A percentile compares a stretch with the other conserved stretches of the same genome.
phyloP scores from a whole-genome alignment of 2,888 invertebrate genomes.

The Pollenia griseotomentosa region DNA sequence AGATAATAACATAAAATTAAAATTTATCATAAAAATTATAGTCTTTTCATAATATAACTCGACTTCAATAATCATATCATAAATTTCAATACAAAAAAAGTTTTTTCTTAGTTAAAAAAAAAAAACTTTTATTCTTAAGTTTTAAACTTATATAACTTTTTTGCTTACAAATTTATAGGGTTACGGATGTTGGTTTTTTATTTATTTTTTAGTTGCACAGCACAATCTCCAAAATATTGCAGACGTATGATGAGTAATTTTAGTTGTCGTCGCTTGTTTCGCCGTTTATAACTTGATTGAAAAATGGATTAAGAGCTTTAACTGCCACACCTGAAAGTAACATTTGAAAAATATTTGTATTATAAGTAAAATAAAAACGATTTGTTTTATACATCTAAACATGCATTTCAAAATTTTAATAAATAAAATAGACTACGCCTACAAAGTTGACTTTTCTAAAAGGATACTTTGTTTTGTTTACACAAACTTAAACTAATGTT shows the following conservation, averaged over 20 bases:
- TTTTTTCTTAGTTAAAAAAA: conserved; percentile 25
- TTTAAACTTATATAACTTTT: conserved; percentile 9
- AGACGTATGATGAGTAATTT: conserved; percentile 74
- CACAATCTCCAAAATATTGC: conserved; percentile 43
- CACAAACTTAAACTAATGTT: no score
- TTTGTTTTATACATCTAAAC: not conserved
- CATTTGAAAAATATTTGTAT: not conserved
- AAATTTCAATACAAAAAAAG: conserved; percentile 39
- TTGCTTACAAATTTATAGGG: conserved; percentile 23
- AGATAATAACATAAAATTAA: conserved; percentile 45
- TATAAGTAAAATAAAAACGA: no score
- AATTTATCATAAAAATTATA: conserved; percentile 42
- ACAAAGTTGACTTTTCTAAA: no score
- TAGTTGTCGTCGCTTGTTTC: conserved; percentile 81
- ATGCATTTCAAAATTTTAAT: not conserved
- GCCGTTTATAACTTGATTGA: conserved; percentile 79
- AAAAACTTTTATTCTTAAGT: conserved; percentile 38
- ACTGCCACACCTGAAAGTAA: conserved; percentile 82
- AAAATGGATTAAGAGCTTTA: conserved; percentile 82
- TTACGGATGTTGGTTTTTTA: conserved; percentile 16
- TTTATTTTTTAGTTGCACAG: conserved; percentile 34
- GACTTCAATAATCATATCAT: conserved; percentile 16
- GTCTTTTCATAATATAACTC: conserved; percentile 24
- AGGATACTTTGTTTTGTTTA: no score
- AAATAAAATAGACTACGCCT: no score